These are phyloP conservation scores for Caerostris darwini DNA, from an alignment of 1,140 invertebrate species.

Conservation along the genomic window DNA sequence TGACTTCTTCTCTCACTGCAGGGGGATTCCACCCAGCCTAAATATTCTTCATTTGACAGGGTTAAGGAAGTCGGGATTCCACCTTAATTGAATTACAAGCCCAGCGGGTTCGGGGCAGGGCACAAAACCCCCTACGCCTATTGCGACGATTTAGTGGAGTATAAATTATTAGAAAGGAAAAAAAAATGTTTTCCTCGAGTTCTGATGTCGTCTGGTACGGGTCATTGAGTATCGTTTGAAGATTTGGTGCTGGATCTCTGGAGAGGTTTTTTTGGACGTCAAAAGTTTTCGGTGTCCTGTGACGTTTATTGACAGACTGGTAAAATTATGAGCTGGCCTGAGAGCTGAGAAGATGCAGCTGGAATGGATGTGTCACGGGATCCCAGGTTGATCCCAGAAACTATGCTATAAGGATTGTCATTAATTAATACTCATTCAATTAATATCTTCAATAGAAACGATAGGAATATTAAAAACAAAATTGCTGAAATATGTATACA, in stretches of 20 bases:
- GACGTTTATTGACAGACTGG: not conserved
- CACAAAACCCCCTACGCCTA: not conserved
- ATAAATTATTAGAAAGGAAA: not conserved
- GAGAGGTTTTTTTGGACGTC: not conserved
- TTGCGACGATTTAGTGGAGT: conserved; percentile 17
- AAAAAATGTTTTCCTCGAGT: not conserved
- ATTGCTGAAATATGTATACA: no score
- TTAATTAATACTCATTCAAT: no score
- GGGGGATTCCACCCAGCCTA: not conserved
- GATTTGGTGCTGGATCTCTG: not conserved
- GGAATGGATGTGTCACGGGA: not conserved
- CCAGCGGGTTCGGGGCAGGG: not conserved
- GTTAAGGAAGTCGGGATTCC: conserved; percentile 57
- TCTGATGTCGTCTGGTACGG: not conserved
- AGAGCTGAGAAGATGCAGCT: not conserved
- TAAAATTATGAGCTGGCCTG: not conserved
- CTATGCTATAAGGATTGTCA: no score
- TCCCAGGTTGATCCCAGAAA: no score
- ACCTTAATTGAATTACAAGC: conserved; percentile 55
- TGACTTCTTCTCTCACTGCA: conserved; percentile 2
- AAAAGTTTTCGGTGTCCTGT: not conserved
- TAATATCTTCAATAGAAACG: no score
- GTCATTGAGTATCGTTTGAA: not conserved
- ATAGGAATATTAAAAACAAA: no score
- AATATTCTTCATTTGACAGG: conserved; percentile 53